phyloP scores from a whole-genome alignment of 2,113 vertebrate genomes.

The Cryptomyrus ogoouensis region DNA sequence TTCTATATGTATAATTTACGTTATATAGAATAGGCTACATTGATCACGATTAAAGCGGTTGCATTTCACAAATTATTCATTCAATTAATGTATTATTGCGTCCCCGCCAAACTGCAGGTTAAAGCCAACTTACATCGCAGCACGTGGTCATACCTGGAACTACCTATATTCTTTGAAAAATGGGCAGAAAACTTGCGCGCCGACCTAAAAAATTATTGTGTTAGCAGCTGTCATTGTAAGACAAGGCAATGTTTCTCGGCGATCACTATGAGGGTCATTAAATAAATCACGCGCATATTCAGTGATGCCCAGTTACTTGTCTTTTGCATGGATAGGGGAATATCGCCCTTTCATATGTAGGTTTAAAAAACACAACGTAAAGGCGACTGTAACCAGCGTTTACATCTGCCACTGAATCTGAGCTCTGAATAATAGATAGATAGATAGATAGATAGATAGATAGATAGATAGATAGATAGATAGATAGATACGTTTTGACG shows the following conservation, averaged over 20 bases:
- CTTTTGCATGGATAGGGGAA: not conserved
- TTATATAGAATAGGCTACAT: not conserved
- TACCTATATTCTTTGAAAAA: not conserved
- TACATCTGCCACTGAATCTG: not conserved
- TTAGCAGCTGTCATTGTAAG: not conserved
- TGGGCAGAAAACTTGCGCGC: not conserved
- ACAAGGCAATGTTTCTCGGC: not conserved
- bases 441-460: not conserved
- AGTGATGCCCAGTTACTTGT: not conserved
- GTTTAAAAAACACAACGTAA: not conserved
- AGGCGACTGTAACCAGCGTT: not conserved
- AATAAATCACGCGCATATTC: not conserved
- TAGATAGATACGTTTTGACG: not conserved
- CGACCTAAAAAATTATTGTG: not conserved
- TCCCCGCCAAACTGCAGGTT: not conserved
- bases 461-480: not conserved
- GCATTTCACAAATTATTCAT: not conserved
- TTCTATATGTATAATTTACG: not conserved
- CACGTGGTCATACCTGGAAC: not conserved
- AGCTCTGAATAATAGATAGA: not conserved
- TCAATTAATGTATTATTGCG: not conserved
- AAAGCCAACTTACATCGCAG: not conserved
- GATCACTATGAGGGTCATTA: not conserved
- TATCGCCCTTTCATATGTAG: not conserved
- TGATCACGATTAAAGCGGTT: not conserved